These are phyloP conservation scores for Zaprionus obscuricornis DNA, from an alignment of 2,888 invertebrate species.

Conservation along the genomic window DNA sequence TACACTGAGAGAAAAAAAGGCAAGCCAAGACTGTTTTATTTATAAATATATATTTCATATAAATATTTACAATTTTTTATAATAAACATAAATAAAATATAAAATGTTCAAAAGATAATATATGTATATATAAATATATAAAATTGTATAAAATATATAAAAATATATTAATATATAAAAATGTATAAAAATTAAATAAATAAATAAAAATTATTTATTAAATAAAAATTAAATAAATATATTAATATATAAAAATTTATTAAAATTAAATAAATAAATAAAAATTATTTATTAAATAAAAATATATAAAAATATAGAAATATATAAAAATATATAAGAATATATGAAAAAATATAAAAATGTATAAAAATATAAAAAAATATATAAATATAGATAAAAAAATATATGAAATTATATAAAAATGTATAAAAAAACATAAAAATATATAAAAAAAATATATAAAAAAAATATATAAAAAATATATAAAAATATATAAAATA, in stretches of 20 bases:
- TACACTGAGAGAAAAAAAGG: not conserved
- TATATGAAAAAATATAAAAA: too few species aligned
- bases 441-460: too few species aligned
- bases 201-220: not conserved
- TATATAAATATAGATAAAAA: too few species aligned
- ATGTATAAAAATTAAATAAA: not conserved
- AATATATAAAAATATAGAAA: not conserved
- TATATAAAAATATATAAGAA: too few species aligned
- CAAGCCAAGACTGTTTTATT: too few species aligned
- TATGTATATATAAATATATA: not conserved
- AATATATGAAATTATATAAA: too few species aligned
- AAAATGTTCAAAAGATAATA: not conserved
- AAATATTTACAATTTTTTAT: not conserved
- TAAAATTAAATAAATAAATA: not conserved
- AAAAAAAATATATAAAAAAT: too few species aligned
- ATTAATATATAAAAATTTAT: not conserved
- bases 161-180: not conserved
- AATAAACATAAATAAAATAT: not conserved
- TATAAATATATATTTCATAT: not conserved
- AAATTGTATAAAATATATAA: not conserved
- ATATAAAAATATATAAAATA: too few species aligned
- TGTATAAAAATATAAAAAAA: too few species aligned
- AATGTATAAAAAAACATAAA: too few species aligned
- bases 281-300: not conserved
- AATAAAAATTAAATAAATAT: not conserved